These are phyloP conservation scores for Crypturellus undulatus DNA, from an alignment of 2,113 vertebrate species.

Conservation along the genomic window DNA sequence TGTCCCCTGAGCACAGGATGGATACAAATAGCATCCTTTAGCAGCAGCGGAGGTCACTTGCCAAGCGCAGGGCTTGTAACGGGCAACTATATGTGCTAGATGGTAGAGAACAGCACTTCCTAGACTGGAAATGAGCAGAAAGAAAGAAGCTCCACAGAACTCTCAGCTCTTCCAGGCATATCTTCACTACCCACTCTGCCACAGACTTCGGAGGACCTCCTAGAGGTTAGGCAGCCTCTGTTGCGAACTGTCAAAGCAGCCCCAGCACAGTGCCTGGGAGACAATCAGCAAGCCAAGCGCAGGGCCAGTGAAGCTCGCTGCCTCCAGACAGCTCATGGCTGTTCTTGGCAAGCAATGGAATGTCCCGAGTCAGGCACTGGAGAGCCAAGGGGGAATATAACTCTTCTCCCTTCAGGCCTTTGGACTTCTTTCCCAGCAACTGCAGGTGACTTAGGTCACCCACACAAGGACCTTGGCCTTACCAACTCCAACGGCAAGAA, in stretches of 20 bases:
- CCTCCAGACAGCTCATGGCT: rapidly evolving
- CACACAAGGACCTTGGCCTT: not conserved
- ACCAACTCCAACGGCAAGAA: not conserved
- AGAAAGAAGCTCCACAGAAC: not conserved
- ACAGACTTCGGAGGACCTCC: not conserved
- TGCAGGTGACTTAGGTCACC: rapidly evolving
- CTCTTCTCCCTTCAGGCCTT: not conserved
- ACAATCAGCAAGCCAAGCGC: rapidly evolving
- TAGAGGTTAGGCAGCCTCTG: not conserved
- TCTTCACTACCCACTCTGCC: rapidly evolving
- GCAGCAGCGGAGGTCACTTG: rapidly evolving
- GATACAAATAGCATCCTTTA: not conserved
- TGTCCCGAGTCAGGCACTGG: not conserved
- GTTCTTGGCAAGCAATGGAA: not conserved
- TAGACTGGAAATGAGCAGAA: not conserved
- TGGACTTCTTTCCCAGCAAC: not conserved
- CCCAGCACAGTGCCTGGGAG: not conserved
- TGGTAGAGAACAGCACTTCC: not conserved
- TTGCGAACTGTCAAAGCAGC: rapidly evolving
- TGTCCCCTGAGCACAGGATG: conserved; percentile 78
- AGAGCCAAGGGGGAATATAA: not conserved
- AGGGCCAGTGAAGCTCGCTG: not conserved
- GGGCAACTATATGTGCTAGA: rapidly evolving
- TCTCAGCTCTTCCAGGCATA: not conserved
- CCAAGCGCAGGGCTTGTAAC: rapidly evolving